Evolutionary conservation across 2,797 vertebrate species (phyloP).

Genomic region (Denticeps clupeoides): DNA sequence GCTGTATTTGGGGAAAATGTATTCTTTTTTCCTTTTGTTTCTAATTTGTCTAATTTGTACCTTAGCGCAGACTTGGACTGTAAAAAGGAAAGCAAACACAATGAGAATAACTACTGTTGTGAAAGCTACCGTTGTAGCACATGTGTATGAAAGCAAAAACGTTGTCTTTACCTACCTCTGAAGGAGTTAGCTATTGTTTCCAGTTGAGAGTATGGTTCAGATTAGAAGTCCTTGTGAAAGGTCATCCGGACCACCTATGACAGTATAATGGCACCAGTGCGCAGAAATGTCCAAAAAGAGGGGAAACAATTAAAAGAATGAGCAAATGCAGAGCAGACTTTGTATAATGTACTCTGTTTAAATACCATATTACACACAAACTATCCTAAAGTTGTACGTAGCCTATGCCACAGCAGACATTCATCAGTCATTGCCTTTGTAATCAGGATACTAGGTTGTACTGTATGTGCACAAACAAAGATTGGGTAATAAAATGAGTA

Average conservation of each 20-base stretch:
- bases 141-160: conserved; percentile 31
- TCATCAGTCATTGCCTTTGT: conserved; percentile 14
- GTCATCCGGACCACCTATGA: no score
- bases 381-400: conserved; percentile 33
- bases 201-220: conserved; percentile 26
- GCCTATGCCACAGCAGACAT: conserved; percentile 11
- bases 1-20: conserved; percentile 41
- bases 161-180: conserved; percentile 49
- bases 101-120: conserved; percentile 34
- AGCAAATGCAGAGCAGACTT: conserved; percentile 23
- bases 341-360: conserved; percentile 17
- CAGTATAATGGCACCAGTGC: no score
- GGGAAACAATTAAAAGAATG: no score
- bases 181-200: conserved; percentile 35
- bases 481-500: conserved; percentile 2
- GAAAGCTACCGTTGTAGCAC: conserved; percentile 28
- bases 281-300: no score
- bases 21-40: conserved; percentile 23
- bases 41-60: conserved; percentile 33
- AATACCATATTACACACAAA: conserved; percentile 17
- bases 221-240: conserved; percentile 4
- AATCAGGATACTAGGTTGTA: conserved; percentile 23
- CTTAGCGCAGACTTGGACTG: conserved; percentile 5
- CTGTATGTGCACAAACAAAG: conserved; percentile 9
- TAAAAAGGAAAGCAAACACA: neutral